phyloP scores from a whole-genome alignment of 2,113 vertebrate genomes.

The Abramis brama region DNA sequence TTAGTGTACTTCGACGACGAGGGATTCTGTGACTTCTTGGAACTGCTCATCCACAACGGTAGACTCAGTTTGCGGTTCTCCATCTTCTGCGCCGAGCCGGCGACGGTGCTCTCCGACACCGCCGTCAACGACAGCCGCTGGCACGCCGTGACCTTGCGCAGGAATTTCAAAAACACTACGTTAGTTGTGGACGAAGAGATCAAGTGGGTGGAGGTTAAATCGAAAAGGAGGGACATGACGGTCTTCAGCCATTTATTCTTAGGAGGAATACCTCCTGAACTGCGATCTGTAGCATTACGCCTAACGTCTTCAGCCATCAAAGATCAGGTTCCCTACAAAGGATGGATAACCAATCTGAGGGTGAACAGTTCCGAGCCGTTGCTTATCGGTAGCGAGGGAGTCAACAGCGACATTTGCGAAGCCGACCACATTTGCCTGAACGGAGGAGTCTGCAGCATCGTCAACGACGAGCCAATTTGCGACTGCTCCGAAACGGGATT shows the following conservation, averaged over 20 bases:
- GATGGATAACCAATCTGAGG: slow-evolving; percentile 90
- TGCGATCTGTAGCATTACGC: slow-evolving; percentile 86
- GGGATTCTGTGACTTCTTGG: slow-evolving; percentile 98
- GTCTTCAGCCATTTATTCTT: slow-evolving; percentile 94
- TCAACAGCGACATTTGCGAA: slow-evolving; percentile 84
- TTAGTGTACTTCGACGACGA: slow-evolving; percentile 98
- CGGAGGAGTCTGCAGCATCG: slow-evolving; percentile 93
- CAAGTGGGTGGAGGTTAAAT: slow-evolving; percentile 97
- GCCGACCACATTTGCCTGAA: slow-evolving; percentile 91
- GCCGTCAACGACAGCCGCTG: slow-evolving; percentile 91
- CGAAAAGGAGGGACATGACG: slow-evolving; percentile 96
- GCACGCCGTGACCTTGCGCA: slow-evolving; percentile 87
- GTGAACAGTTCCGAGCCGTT: slow-evolving; percentile 83
- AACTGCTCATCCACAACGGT: slow-evolving; percentile 92
- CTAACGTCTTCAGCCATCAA: slow-evolving; percentile 87
- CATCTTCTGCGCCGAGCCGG: slow-evolving; percentile 96
- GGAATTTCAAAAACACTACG: slow-evolving; percentile 96
- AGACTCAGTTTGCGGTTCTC: slow-evolving; percentile 95
- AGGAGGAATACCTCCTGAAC: slow-evolving; percentile 89
- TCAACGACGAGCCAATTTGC: slow-evolving; percentile 90
- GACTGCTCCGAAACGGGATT: slow-evolving; percentile 97
- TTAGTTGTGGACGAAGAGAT: slow-evolving; percentile 87
- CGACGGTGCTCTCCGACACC: slow-evolving; percentile 87
- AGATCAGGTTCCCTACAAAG: slow-evolving; percentile 88
- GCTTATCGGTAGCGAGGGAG: slow-evolving; percentile 84